A percentile compares a stretch with the other conserved stretches of the same genome.
These are phyloP conservation scores for Colius striatus DNA, from an alignment of 2,113 vertebrate genomes.

Conservation along the genomic window DNA sequence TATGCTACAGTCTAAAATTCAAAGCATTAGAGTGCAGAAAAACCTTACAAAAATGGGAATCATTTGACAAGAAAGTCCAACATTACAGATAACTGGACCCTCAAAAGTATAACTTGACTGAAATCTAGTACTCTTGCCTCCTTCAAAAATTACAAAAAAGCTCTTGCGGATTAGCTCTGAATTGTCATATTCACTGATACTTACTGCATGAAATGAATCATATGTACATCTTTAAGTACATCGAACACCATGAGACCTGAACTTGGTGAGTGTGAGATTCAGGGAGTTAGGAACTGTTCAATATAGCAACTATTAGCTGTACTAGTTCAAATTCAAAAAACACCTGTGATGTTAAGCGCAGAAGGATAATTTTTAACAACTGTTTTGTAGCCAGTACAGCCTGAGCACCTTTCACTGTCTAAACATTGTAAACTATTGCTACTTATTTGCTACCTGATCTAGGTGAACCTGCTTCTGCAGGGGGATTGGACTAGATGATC, in stretches of 20 bases:
- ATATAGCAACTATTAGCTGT: background rate
- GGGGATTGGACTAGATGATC: no score
- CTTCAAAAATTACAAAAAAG: background rate
- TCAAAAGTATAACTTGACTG: background rate
- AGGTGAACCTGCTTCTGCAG: no score
- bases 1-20: background rate
- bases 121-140: background rate
- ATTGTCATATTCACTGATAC: background rate
- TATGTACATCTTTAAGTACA: rapidly evolving
- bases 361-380: background rate
- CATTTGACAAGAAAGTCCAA: background rate
- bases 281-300: background rate
- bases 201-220: background rate
- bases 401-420: background rate
- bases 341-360: background rate
- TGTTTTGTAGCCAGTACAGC: background rate
- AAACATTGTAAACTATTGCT: background rate
- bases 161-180: background rate
- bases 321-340: background rate
- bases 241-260: background rate
- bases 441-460: no score
- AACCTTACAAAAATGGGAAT: background rate
- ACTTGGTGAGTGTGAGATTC: background rate
- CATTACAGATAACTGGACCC: background rate
- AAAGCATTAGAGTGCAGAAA: background rate